Conservation (phyloP, 2,113 vertebrate genomes). For the Ondatra zibethicus region DNA sequence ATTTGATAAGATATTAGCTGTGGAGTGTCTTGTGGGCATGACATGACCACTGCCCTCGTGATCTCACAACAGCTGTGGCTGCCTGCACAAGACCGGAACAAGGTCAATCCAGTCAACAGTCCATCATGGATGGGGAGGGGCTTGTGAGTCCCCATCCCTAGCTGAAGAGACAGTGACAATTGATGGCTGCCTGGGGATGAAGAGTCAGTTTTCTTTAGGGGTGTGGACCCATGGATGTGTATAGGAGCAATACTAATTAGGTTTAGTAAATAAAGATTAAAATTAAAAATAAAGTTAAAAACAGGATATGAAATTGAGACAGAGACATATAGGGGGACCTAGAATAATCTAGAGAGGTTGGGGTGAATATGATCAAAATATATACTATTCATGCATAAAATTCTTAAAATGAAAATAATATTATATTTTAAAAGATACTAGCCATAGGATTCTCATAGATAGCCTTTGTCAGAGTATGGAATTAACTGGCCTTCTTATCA, state of each 20-base stretch:
- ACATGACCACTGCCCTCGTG: background rate
- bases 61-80: background rate
- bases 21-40: background rate
- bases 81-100: background rate
- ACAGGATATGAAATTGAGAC: too few species aligned
- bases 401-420: background rate
- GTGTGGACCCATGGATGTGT: background rate
- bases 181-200: too few species aligned
- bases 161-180: too few species aligned
- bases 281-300: background rate
- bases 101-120: background rate
- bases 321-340: too few species aligned
- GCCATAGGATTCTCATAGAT: background rate
- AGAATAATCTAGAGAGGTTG: too few species aligned
- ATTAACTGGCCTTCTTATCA: background rate
- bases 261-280: background rate
- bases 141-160: background rate
- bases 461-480: background rate
- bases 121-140: background rate
- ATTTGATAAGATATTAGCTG: background rate
- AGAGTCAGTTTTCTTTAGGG: background rate
- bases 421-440: background rate
- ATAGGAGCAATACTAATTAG: background rate
- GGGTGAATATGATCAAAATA: background rate
- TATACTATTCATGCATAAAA: too few species aligned